Conservation (phyloP, 2,113 vertebrate species). For the Neolamprologus fasciatus region DNA sequence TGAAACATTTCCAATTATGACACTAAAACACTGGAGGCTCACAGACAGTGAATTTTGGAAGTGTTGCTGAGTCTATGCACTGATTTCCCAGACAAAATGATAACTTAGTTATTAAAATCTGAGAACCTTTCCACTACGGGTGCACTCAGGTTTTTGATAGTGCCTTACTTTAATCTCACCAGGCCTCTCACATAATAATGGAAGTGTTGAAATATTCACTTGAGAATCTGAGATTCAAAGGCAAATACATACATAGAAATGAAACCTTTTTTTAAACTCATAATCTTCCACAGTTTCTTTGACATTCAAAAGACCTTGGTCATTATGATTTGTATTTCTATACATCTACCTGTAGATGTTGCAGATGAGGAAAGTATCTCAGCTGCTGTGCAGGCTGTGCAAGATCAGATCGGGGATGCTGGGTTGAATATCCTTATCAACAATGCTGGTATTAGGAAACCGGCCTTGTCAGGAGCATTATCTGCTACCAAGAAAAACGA, state of each 20-base stretch:
- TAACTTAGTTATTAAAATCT: neutral
- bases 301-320: neutral
- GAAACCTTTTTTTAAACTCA: neutral
- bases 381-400: neutral
- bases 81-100: neutral
- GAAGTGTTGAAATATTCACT: neutral
- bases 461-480: neutral
- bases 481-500: neutral
- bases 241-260: neutral
- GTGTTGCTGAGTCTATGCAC: neutral
- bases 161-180: neutral
- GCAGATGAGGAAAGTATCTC: neutral
- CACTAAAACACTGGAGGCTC: neutral
- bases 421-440: neutral
- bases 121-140: neutral
- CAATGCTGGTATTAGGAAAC: neutral
- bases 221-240: neutral
- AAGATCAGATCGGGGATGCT: neutral
- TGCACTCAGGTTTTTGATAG: neutral
- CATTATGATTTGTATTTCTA: neutral
- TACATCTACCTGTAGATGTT: neutral
- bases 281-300: neutral
- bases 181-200: neutral
- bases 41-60: neutral
- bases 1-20: neutral